Evolutionary conservation across 1,140 invertebrate species (phyloP).

Genomic region (Drosophila subpulchrella): DNA sequence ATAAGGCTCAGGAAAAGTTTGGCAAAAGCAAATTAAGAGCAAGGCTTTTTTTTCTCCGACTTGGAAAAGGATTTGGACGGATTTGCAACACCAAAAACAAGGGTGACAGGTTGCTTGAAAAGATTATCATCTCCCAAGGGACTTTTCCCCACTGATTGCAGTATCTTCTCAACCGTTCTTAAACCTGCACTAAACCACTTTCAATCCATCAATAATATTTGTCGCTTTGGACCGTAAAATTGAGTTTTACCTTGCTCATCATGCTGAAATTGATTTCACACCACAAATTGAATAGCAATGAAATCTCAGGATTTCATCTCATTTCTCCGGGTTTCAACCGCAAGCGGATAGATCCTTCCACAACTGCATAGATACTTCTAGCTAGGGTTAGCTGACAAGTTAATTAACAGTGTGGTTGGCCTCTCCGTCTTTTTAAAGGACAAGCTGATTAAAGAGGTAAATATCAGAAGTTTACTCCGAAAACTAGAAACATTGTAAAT

Average conservation of each 20-base stretch:
- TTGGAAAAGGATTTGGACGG: background rate
- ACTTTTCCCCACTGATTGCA: background rate
- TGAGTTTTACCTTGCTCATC: conserved; percentile 12
- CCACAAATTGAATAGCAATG: conserved; percentile 43
- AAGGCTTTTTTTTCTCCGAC: background rate
- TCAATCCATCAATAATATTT: background rate
- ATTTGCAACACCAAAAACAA: background rate
- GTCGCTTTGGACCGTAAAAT: conserved; percentile 6
- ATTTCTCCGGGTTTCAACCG: background rate
- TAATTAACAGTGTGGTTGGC: conserved; percentile 59
- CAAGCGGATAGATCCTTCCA: background rate
- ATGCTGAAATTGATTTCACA: conserved; percentile 20
- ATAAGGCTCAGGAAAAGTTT: conserved; percentile 20
- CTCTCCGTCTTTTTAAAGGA: background rate
- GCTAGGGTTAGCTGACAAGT: conserved; percentile 56
- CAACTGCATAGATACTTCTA: background rate
- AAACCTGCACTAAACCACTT: background rate
- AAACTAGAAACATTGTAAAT: background rate
- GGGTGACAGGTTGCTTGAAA: background rate
- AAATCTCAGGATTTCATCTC: conserved; percentile 1
- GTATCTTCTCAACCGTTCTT: no score
- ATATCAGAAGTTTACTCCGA: background rate
- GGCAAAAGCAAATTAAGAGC: conserved; percentile 61
- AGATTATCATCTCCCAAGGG: background rate
- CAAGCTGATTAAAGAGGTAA: conserved; percentile 5